These are phyloP conservation scores for Lagria hirta DNA, from an alignment of 2,888 invertebrate species.

Conservation along the genomic window DNA sequence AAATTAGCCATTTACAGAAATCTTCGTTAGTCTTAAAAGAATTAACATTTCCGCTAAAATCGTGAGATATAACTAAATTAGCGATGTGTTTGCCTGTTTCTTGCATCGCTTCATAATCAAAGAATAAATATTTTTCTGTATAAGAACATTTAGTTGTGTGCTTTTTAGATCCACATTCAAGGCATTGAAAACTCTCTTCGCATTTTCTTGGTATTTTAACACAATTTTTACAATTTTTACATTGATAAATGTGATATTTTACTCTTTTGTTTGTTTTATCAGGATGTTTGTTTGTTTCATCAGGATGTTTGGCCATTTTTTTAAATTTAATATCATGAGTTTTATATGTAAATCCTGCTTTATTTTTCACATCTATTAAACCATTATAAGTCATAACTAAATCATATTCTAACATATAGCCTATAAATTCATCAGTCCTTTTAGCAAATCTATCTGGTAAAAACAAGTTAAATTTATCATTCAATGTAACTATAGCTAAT, in stretches of 20 bases:
- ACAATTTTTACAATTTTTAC: slow-evolving; percentile 10
- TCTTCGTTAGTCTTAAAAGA: no score
- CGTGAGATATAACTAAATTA: no score
- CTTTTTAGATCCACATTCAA: slow-evolving; percentile 5
- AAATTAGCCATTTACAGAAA: no score
- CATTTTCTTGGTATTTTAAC: slow-evolving; percentile 6
- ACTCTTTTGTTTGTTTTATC: slow-evolving; percentile 5
- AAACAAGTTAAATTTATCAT: slow-evolving; percentile 7
- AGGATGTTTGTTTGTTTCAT: slow-evolving; percentile 6
- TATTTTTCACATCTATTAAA: slow-evolving; percentile 8
- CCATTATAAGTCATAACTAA: slow-evolving; percentile 9
- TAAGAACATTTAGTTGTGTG: slow-evolving; percentile 5
- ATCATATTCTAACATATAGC: slow-evolving; percentile 9
- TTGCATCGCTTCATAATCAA: no score
- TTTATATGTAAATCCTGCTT: slow-evolving; percentile 9
- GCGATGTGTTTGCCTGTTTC: no score
- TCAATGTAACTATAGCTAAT: slow-evolving; percentile 6
- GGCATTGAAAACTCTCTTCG: slow-evolving; percentile 6
- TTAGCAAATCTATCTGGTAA: slow-evolving; percentile 8
- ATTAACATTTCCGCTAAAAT: no score
- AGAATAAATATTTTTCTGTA: slow-evolving; percentile 1
- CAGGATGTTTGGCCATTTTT: slow-evolving; percentile 7
- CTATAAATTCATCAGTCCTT: slow-evolving; percentile 7
- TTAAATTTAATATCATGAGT: slow-evolving; percentile 9
- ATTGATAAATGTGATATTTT: slow-evolving; percentile 1